A percentile compares a stretch with the other conserved stretches of the same genome.
Conservation (phyloP, 2,888 invertebrate genomes). For the Tryphoninae sp. region DNA sequence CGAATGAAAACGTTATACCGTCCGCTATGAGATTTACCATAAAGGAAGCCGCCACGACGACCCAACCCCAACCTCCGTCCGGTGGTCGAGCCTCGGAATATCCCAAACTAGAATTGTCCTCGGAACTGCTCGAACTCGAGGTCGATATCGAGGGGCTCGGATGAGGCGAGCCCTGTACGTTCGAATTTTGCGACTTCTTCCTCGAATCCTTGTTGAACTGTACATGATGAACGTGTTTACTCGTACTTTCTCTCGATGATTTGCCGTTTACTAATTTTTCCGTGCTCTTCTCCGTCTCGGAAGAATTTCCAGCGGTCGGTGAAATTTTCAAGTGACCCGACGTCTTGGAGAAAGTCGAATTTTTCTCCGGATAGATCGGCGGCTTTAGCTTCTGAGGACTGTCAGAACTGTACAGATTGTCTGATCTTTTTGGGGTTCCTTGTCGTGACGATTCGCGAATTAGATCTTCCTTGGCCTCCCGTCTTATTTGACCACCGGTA, state of each 20-base stretch:
- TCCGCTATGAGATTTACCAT: conserved; percentile 95
- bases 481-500: conserved; percentile 67
- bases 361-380: conserved; percentile 64
- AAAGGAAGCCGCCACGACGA: conserved; percentile 94
- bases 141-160: conserved; percentile 79
- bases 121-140: conserved; percentile 83
- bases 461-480: conserved; percentile 69
- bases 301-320: conserved; percentile 40
- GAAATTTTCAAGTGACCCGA: conserved; percentile 59
- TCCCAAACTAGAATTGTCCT: conserved; percentile 85
- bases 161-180: conserved; percentile 62
- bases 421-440: conserved; percentile 67
- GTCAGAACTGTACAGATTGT: conserved; percentile 70
- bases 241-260: conserved; percentile 70
- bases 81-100: conserved; percentile 88
- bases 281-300: conserved; percentile 67
- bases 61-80: conserved; percentile 97
- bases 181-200: conserved; percentile 53
- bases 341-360: conserved; percentile 65
- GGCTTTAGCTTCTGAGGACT: conserved; percentile 67
- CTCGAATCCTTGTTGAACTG: conserved; percentile 76
- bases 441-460: conserved; percentile 48
- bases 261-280: conserved; percentile 72
- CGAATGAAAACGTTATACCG: conserved; percentile 96
- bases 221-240: conserved; percentile 74